Evolutionary conservation across 2,113 vertebrate species (phyloP).

Genomic region (Eonycteris spelaea): DNA sequence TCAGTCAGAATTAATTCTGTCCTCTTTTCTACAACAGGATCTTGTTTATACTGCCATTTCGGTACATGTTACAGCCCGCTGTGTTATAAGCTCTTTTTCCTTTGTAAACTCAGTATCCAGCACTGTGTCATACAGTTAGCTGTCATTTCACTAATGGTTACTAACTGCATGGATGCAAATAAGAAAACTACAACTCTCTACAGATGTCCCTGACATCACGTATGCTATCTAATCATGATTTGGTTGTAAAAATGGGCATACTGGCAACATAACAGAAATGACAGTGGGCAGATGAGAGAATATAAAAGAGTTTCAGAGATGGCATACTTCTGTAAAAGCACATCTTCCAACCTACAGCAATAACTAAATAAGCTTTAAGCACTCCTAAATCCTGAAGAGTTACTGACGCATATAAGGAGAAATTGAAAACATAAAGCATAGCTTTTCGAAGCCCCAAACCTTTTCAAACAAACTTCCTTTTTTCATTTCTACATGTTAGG

Average conservation of each 20-base stretch:
- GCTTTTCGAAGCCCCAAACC: slow-evolving; percentile 42
- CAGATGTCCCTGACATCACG: background rate
- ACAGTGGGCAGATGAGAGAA: background rate
- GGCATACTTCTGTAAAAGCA: background rate
- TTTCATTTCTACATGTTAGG: slow-evolving; percentile 30
- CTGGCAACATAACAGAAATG: background rate
- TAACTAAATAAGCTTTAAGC: background rate
- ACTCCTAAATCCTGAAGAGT: slow-evolving; percentile 45
- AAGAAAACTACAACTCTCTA: slow-evolving; percentile 4
- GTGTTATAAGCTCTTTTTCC: background rate
- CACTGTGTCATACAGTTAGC: background rate
- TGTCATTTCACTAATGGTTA: background rate
- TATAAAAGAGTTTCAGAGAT: background rate
- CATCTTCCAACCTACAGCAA: background rate
- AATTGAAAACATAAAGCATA: slow-evolving; percentile 52
- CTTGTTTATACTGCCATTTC: background rate
- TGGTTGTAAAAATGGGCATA: background rate
- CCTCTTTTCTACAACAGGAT: background rate
- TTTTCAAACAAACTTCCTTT: slow-evolving; percentile 49
- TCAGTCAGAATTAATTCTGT: background rate
- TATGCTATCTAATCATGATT: background rate
- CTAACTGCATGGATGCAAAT: background rate
- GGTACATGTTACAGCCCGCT: background rate
- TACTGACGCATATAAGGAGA: slow-evolving; percentile 42
- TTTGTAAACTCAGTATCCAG: background rate